These are phyloP conservation scores for Plemyria rubiginata DNA, from an alignment of 2,888 invertebrate genomes.

Conservation along the genomic window DNA sequence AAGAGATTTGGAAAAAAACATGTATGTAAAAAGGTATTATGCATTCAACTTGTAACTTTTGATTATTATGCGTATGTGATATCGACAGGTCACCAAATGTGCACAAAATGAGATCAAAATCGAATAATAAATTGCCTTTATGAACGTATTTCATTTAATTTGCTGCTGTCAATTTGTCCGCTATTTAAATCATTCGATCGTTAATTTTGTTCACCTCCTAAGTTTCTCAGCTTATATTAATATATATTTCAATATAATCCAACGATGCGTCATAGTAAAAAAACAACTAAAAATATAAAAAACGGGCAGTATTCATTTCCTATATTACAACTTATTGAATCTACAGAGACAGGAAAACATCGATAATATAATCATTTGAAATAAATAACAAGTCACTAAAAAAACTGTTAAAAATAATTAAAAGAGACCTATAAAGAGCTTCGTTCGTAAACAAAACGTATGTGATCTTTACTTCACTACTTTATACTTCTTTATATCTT, in stretches of 20 bases:
- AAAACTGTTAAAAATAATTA: conserved; percentile 82
- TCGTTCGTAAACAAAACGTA: conserved; percentile 68
- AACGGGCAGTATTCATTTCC: conserved; percentile 80
- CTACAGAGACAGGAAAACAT: conserved; percentile 78
- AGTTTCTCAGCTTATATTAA: conserved; percentile 58
- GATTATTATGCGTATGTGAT: conserved; percentile 67
- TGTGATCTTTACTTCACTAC: conserved; percentile 76
- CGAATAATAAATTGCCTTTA: conserved; percentile 73
- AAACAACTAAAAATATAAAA: conserved; percentile 64
- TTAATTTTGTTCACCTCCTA: conserved; percentile 71
- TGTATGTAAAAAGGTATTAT: conserved; percentile 64
- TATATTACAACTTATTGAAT: conserved; percentile 80
- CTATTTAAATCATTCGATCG: conserved; percentile 50
- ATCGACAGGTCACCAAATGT: conserved; percentile 73
- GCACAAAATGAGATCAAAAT: conserved; percentile 75
- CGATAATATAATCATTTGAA: conserved; percentile 84
- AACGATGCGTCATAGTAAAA: conserved; percentile 46
- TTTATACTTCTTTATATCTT: conserved; percentile 80
- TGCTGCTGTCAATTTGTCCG: conserved; percentile 72
- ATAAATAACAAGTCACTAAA: conserved; percentile 83
- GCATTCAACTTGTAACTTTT: conserved; percentile 50
- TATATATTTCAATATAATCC: conserved; percentile 39
- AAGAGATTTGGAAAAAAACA: conserved; percentile 25
- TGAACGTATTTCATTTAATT: too few species aligned
- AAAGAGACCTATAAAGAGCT: conserved; percentile 71